Evolutionary conservation across 2,797 vertebrate genomes (phyloP), one percentile per base, ranked within the genome.

Genomic region (Notolepis coatsorum): DNA sequence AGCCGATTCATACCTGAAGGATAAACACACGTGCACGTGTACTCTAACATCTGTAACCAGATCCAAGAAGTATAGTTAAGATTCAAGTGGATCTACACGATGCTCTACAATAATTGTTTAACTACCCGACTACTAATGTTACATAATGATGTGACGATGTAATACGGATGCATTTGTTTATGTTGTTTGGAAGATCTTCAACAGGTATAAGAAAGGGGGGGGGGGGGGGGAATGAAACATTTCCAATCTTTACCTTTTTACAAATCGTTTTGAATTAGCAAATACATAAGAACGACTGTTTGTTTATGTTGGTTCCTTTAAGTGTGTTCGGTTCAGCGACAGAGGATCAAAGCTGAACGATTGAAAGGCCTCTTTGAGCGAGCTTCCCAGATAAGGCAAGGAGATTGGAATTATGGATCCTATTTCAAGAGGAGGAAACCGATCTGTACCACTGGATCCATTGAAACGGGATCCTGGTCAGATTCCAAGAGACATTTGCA

Each of bases 361-460:
- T 67, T 83, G 86, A 89, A 82, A 69, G 79, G 81, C 66, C 83
- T 91, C 77, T 90, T 84, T 89, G 89, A 84, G 68, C 37, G 31
- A 61, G 41, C 64, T 46, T 30, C 53, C 89, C 88, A 82, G 49
- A 91, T 84, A 92, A 88, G 92, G 91, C 83, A 79, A 83, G 72
- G 67, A 71, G 70, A 76, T 81, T 81, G 84, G 77, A 86, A 88
- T 86, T 49, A 78, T 84, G 66, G 51, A 67, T 80, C 74, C 80
- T 87, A 86, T 92, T 93, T 91, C 78, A 86, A 85, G 73, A 71
- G 64, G 85, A 68, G 79, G 88, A 85, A 91, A 30, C 59, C 74
- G 85, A 91, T 91, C 89, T 90, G 71, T 46, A 75, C 58, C 79
- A 61, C 64, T 60, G 35, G 46, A 25, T 59, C 42, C 15, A 13